A percentile compares a stretch with the other conserved stretches of the same genome.
Conservation (phyloP, 2,113 vertebrate genomes). For the Misgurnus mizolepis region DNA sequence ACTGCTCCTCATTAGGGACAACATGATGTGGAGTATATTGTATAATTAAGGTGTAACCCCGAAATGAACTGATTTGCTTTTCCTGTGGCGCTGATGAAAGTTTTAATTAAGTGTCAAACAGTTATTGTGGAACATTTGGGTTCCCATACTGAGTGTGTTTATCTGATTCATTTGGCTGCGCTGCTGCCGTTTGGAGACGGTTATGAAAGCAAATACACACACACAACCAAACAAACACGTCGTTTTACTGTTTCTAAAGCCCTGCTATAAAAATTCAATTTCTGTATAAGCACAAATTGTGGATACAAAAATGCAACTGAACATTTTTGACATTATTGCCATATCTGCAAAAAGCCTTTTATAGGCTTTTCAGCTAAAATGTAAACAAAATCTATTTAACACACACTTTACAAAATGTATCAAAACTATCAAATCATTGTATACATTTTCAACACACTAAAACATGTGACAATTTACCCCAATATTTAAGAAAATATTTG, state of each 20-base stretch:
- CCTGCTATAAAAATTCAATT: no score
- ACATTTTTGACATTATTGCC: no score
- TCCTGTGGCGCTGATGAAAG: slow-evolving; percentile 70
- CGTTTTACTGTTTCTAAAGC: not conserved
- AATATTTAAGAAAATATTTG: no score
- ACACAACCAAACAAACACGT: slow-evolving; percentile 1
- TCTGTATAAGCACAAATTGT: no score
- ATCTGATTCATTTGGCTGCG: slow-evolving; percentile 52
- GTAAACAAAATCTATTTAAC: not conserved
- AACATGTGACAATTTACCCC: no score
- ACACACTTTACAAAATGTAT: not conserved
- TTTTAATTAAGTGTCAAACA: slow-evolving; percentile 76
- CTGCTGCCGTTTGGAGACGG: slow-evolving; percentile 40
- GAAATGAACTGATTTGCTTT: slow-evolving; percentile 64
- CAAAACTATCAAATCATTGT: no score
- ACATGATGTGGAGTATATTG: slow-evolving; percentile 65
- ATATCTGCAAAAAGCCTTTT: no score
- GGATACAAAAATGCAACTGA: no score
- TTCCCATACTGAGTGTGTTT: slow-evolving; percentile 53
- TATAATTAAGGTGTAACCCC: slow-evolving; percentile 64
- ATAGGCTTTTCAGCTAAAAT: not conserved
- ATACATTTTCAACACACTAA: no score
- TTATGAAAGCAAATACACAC: slow-evolving; percentile 35
- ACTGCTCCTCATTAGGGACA: slow-evolving; percentile 62
- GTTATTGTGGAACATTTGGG: slow-evolving; percentile 57